Evolutionary conservation across 2,113 vertebrate species (phyloP).

Genomic region (Tenrec ecaudatus): DNA sequence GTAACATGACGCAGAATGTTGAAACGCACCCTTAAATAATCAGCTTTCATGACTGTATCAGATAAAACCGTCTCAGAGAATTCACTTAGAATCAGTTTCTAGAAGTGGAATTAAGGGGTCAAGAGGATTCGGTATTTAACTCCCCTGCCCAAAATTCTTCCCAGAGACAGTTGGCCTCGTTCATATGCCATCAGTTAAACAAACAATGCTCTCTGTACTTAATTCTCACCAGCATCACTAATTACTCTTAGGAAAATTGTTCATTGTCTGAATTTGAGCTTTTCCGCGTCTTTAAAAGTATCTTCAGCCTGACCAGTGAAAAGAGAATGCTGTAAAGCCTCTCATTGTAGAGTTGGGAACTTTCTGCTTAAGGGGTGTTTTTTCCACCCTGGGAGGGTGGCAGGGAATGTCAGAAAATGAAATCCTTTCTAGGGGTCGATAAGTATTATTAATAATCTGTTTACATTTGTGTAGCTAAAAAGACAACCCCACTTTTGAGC

Average conservation of each 20-base stretch:
- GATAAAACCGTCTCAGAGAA: slow-evolving; percentile 18
- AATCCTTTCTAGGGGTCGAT: slow-evolving; percentile 64
- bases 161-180: slow-evolving; percentile 34
- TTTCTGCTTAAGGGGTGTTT: slow-evolving; percentile 58
- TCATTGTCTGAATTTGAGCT: slow-evolving; percentile 56
- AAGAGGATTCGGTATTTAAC: slow-evolving; percentile 49
- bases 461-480: slow-evolving; percentile 91
- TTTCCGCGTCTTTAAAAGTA: slow-evolving; percentile 41
- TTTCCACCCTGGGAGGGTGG: slow-evolving; percentile 64
- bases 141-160: neutral
- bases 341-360: slow-evolving; percentile 4
- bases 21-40: slow-evolving; percentile 52
- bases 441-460: slow-evolving; percentile 80
- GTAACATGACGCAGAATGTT: slow-evolving; percentile 35
- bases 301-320: slow-evolving; percentile 49
- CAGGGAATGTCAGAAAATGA: slow-evolving; percentile 71
- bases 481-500: slow-evolving; percentile 97
- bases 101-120: slow-evolving; percentile 38
- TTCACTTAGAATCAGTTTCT: slow-evolving; percentile 53
- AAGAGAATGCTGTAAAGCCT: slow-evolving; percentile 43
- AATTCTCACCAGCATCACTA: slow-evolving; percentile 31
- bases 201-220: slow-evolving; percentile 41
- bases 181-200: slow-evolving; percentile 40
- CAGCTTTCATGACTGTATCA: slow-evolving; percentile 14
- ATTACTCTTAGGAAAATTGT: slow-evolving; percentile 34